Evolutionary conservation across 2,888 invertebrate species (phyloP).

Genomic region (Thymelicus sylvestris): DNA sequence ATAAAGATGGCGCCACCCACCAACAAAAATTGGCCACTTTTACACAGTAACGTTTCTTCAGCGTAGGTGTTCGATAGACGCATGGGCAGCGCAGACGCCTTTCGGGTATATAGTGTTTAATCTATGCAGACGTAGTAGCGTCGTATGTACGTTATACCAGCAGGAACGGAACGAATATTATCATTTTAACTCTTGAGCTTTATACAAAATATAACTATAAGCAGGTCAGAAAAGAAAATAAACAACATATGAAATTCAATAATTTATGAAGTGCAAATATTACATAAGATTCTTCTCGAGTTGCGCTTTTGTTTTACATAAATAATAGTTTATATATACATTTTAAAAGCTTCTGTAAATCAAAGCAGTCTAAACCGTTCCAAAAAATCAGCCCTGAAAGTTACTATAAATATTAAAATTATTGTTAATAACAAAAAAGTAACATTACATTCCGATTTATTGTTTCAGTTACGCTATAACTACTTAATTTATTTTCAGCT

Average conservation of each 20-base stretch:
- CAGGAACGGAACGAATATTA: too few species aligned
- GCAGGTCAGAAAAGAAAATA: slow-evolving; percentile 48
- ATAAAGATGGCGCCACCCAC: too few species aligned
- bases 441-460: slow-evolving; percentile 18
- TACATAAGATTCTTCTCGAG: slow-evolving; percentile 77
- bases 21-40: too few species aligned
- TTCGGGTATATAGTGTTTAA: too few species aligned
- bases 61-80: too few species aligned
- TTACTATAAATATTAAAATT: slow-evolving; percentile 14
- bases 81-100: too few species aligned
- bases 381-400: slow-evolving; percentile 36
- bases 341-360: slow-evolving; percentile 75
- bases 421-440: slow-evolving; percentile 28
- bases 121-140: too few species aligned
- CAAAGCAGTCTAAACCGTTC: slow-evolving; percentile 74
- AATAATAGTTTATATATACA: slow-evolving; percentile 70
- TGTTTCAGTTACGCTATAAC: slow-evolving; percentile 21
- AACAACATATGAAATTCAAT: slow-evolving; percentile 65
- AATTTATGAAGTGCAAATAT: slow-evolving; percentile 79
- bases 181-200: too few species aligned
- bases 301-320: slow-evolving; percentile 76
- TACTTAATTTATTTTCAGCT: slow-evolving; percentile 16
- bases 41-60: too few species aligned
- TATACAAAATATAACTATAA: too few species aligned
- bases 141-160: too few species aligned